A percentile compares a stretch with the other conserved stretches of the same genome.
Evolutionary conservation across 1,140 invertebrate genomes (phyloP).

Genomic region (Drosophila jambulina): DNA sequence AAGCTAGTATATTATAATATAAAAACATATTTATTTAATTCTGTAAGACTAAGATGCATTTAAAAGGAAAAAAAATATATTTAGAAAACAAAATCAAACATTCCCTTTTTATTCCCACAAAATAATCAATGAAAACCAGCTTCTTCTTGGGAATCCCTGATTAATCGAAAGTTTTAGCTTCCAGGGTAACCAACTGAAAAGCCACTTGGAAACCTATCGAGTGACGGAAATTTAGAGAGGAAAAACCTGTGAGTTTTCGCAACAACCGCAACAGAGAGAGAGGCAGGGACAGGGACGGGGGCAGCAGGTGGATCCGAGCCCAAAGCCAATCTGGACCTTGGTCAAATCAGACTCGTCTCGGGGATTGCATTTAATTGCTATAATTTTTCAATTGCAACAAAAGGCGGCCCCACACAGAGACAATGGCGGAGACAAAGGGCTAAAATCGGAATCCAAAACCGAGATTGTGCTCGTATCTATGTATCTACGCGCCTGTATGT

Average conservation of each 20-base stretch:
- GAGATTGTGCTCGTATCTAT: conserved; percentile 24
- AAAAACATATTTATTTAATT: background rate
- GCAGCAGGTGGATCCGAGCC: conserved; percentile 24
- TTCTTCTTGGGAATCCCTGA: background rate
- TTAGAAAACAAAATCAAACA: background rate
- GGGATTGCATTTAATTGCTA: conserved; percentile 72
- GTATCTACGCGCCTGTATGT: conserved; percentile 9
- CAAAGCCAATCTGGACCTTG: conserved; percentile 52
- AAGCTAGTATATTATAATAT: too few species aligned
- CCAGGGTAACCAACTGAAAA: background rate
- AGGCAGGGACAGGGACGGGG: background rate
- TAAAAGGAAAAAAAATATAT: background rate
- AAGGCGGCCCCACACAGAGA: conserved; percentile 46
- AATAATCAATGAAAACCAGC: background rate
- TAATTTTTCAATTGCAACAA: conserved; percentile 79
- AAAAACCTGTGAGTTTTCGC: conserved; percentile 10
- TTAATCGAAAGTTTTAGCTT: background rate
- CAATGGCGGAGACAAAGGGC: conserved; percentile 63
- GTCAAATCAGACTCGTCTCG: conserved; percentile 24
- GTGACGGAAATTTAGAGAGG: background rate
- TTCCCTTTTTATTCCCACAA: background rate
- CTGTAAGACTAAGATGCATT: background rate
- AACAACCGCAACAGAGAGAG: background rate
- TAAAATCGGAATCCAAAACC: conserved; percentile 55
- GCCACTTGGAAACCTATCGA: conserved; percentile 1